These are phyloP conservation scores for Tachycineta bicolor DNA, from an alignment of 2,113 vertebrate genomes.

Conservation along the genomic window DNA sequence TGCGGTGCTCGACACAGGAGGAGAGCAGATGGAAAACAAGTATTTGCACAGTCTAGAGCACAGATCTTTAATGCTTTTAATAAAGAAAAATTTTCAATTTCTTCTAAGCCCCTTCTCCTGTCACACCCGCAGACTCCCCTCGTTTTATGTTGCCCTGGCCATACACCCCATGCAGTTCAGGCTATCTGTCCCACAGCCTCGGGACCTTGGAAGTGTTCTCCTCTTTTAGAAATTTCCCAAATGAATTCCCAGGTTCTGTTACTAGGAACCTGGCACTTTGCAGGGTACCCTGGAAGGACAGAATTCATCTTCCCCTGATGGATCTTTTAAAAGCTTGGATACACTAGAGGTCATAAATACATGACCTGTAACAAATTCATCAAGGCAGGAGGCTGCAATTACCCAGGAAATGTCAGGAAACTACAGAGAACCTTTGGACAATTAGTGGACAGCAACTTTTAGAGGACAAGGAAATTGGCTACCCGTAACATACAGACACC, in stretches of 20 bases:
- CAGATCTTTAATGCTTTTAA: neutral
- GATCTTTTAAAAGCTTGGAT: neutral
- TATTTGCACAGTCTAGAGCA: neutral
- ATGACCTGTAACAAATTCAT: neutral
- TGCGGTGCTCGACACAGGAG: neutral
- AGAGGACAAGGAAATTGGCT: neutral
- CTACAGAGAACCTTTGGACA: neutral
- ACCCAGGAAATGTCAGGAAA: neutral
- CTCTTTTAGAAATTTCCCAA: neutral
- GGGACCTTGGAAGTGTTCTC: neutral
- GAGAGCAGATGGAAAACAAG: neutral
- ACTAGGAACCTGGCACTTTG: neutral
- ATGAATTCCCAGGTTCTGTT: neutral
- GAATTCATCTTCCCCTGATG: neutral
- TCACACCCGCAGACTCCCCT: neutral
- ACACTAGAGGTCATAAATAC: neutral
- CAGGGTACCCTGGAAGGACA: neutral
- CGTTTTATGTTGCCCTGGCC: neutral
- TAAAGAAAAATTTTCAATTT: neutral
- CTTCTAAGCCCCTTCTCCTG: neutral
- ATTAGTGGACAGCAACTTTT: neutral
- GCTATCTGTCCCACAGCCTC: neutral
- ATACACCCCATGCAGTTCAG: neutral
- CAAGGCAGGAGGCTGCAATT: neutral
- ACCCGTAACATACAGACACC: rapidly evolving